Conservation (phyloP, 2,113 vertebrate genomes). For the Plestiodon gilberti region DNA sequence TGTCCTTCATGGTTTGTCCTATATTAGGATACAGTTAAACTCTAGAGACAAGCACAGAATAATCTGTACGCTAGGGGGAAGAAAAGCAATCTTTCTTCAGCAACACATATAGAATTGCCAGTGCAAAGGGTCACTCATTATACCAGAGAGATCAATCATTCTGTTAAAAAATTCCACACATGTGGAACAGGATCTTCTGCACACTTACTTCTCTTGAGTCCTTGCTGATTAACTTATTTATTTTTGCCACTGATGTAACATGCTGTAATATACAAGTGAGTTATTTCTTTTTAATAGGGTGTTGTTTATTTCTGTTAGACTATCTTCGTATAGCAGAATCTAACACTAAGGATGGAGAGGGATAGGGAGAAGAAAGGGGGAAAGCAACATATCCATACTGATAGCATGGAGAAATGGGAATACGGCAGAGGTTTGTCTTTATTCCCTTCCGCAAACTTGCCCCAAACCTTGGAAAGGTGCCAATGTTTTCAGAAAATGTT, state of each 20-base stretch:
- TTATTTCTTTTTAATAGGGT: background rate
- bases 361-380: background rate
- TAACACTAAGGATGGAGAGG: background rate
- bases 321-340: background rate
- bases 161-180: conserved; percentile 16
- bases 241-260: background rate
- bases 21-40: conserved; percentile 30
- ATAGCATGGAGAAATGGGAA: background rate
- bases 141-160: conserved; percentile 32
- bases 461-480: background rate
- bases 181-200: conserved; percentile 12
- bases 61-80: conserved; percentile 26
- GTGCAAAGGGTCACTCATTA: conserved; percentile 34
- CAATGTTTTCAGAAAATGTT: background rate
- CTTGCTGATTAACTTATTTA: conserved; percentile 6
- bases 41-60: conserved; percentile 32
- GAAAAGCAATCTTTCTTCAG: conserved; percentile 34
- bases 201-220: background rate
- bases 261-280: background rate
- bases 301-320: background rate
- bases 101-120: conserved; percentile 22
- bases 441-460: background rate
- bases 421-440: background rate
- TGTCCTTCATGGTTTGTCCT: conserved; percentile 24
- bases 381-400: background rate